A percentile compares a stretch with the other conserved stretches of the same genome.
phyloP scores from a whole-genome alignment of 2,888 invertebrate genomes.

The Drosophila demipolita region DNA sequence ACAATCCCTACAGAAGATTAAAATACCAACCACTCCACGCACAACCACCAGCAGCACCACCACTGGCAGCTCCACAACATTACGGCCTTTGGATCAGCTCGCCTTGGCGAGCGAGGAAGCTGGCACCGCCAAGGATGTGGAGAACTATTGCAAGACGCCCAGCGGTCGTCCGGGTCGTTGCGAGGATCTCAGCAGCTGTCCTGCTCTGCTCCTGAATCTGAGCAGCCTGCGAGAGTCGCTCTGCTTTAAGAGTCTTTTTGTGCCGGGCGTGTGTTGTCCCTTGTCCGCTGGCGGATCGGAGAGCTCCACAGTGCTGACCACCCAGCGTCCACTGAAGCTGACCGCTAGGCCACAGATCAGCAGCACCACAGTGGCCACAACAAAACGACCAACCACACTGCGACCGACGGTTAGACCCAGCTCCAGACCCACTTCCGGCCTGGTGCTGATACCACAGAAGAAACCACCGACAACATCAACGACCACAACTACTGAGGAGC shows the following conservation, averaged over 20 bases:
- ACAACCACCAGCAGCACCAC: constrained; percentile 59
- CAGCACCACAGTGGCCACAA: constrained; percentile 78
- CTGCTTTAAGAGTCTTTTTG: constrained; percentile 95
- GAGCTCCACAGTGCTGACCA: constrained; percentile 80
- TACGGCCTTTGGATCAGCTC: constrained; percentile 65
- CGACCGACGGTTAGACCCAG: constrained; percentile 63
- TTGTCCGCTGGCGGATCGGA: constrained; percentile 75
- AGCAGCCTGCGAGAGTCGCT: constrained; percentile 93
- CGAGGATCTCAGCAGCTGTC: constrained; percentile 95
- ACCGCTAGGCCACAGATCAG: constrained; percentile 79
- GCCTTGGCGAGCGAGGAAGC: constrained; percentile 85
- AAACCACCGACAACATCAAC: constrained; percentile 85
- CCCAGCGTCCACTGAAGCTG: constrained; percentile 80
- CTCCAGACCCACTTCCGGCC: constrained; percentile 74
- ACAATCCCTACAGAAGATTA: constrained; percentile 72
- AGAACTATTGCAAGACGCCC: constrained; percentile 92
- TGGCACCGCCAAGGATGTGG: constrained; percentile 86
- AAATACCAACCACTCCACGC: constrained; percentile 74
- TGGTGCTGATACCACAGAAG: constrained; percentile 83
- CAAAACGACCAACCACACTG: constrained; percentile 77
- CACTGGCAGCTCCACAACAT: constrained; percentile 32
- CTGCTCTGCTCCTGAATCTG: constrained; percentile 92
- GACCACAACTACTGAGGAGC: constrained; percentile 85
- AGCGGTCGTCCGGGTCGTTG: constrained; percentile 92
- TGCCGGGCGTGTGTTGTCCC: constrained; percentile 97